Conservation (phyloP, 2,888 invertebrate genomes). For the Hylaea fasciaria region DNA sequence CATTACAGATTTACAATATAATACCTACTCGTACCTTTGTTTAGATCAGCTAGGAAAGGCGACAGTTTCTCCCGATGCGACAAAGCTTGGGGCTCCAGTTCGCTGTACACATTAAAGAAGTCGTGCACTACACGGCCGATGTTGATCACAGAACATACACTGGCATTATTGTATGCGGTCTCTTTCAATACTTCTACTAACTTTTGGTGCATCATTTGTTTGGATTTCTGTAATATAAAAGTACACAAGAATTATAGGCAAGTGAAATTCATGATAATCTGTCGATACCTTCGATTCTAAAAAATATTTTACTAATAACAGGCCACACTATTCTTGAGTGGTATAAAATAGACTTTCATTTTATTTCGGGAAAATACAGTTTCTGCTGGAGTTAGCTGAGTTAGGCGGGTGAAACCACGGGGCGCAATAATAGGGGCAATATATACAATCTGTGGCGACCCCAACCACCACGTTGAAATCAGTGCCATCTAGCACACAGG, state of each 20-base stretch:
- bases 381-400: too few relatives aligned
- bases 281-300: too few relatives aligned
- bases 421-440: too few relatives aligned
- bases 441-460: too few relatives aligned
- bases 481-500: too few relatives aligned
- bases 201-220: constrained; percentile 71
- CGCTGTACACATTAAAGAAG: constrained; percentile 68
- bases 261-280: too few relatives aligned
- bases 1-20: background rate
- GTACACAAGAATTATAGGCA: background rate
- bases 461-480: too few relatives aligned
- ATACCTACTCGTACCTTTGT: constrained; percentile 66
- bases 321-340: too few relatives aligned
- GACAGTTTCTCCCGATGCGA: constrained; percentile 56
- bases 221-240: constrained; percentile 63
- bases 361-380: too few relatives aligned
- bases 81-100: constrained; percentile 70
- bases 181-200: constrained; percentile 60
- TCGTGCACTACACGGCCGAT: constrained; percentile 65
- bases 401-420: too few relatives aligned
- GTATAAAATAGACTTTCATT: too few relatives aligned
- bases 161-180: constrained; percentile 53
- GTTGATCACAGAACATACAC: constrained; percentile 64
- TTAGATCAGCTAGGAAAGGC: constrained; percentile 62
- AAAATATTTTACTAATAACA: too few relatives aligned